Conservation (phyloP, 2,113 vertebrate species). For the Trematocara zebra region DNA sequence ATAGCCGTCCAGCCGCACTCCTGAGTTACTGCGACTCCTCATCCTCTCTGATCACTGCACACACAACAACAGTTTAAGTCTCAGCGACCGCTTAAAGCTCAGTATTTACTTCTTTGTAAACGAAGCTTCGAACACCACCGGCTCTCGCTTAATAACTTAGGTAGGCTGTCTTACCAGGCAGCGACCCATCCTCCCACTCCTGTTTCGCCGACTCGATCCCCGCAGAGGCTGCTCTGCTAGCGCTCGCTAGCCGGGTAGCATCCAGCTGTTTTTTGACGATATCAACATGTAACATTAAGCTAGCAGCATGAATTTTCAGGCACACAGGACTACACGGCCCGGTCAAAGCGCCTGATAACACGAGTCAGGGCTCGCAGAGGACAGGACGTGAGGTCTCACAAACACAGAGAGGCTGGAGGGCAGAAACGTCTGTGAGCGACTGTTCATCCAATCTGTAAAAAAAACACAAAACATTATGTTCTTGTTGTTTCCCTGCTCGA, state of each 20-base stretch:
- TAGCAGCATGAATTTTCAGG: not conserved
- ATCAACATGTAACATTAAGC: not conserved
- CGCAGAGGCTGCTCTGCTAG: conserved; percentile 2
- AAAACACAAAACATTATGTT: not conserved
- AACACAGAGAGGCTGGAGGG: not conserved
- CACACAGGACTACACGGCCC: not conserved
- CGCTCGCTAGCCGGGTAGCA: conserved; percentile 23
- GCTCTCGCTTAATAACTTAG: not conserved
- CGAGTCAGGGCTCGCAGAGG: not conserved
- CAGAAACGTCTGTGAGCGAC: not conserved
- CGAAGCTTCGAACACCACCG: not conserved
- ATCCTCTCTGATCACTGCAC: conserved; percentile 61
- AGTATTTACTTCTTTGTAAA: not conserved
- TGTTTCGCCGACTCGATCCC: not conserved
- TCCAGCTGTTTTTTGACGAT: not conserved
- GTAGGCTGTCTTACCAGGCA: not conserved
- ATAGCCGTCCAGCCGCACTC: conserved; percentile 89
- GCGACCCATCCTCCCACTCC: not conserved
- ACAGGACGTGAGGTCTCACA: not conserved
- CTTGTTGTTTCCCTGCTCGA: not conserved
- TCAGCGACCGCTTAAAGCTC: not conserved
- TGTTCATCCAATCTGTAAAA: not conserved
- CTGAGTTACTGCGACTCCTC: conserved; percentile 96
- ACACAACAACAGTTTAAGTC: not conserved
- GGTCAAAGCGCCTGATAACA: not conserved